Conservation (phyloP, 2,797 vertebrate species). For the Sarcophilus harrisii region DNA sequence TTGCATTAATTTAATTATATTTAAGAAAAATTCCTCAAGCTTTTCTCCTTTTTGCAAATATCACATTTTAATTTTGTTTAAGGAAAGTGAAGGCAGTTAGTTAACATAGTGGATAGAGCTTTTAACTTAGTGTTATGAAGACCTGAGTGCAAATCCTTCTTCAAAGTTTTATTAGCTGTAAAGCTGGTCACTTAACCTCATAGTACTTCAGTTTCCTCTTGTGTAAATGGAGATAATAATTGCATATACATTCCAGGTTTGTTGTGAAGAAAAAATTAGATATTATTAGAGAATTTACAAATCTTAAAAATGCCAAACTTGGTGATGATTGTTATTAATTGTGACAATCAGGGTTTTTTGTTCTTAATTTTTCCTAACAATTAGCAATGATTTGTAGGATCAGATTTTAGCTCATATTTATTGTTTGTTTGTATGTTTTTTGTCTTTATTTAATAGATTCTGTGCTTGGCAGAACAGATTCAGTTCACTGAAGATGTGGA, state of each 20-base stretch:
- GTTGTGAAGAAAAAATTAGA: not conserved
- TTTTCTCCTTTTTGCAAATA: not conserved
- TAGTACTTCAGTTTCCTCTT: not conserved
- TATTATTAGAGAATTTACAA: not conserved
- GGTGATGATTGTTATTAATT: not conserved
- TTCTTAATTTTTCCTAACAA: conserved; percentile 34
- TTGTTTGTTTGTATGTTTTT: conserved; percentile 39
- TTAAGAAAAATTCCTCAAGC: not conserved
- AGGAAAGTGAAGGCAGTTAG: not conserved
- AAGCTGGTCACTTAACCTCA: not conserved
- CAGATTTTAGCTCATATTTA: not conserved
- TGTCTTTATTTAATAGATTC: conserved; percentile 87
- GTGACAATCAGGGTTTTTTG: not conserved
- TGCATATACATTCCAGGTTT: not conserved
- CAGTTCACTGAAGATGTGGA: conserved; percentile 98
- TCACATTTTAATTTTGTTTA: not conserved
- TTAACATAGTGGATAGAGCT: not conserved
- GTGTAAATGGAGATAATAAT: not conserved
- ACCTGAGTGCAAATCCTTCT: not conserved
- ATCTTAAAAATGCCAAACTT: not conserved
- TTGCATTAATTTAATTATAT: not conserved
- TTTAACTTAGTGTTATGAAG: not conserved
- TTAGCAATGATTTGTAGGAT: conserved; percentile 26
- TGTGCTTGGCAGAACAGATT: conserved; percentile 97
- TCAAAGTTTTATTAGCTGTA: not conserved